Conservation (phyloP, 2,888 invertebrate species). For the Megamerina dolium region DNA sequence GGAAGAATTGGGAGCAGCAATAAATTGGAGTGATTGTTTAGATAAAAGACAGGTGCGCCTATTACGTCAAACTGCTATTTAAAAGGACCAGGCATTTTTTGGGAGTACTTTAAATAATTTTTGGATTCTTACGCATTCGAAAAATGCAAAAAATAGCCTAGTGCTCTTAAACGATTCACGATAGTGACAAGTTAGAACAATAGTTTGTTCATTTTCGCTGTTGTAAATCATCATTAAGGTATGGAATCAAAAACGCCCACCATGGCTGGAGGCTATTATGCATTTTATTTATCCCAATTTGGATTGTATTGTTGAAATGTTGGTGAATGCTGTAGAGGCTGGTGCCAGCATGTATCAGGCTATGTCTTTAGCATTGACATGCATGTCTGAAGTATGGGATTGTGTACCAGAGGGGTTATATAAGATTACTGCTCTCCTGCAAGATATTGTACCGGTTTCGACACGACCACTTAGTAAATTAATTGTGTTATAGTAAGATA, state of each 20-base stretch:
- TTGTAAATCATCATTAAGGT: no score
- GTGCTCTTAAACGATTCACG: no score
- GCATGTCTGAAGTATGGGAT: conserved; percentile 64
- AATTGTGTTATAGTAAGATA: not conserved
- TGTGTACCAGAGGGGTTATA: conserved; percentile 59
- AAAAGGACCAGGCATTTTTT: no score
- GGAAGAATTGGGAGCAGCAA: conserved; percentile 52
- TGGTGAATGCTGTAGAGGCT: conserved; percentile 65
- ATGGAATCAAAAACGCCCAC: conserved; percentile 73
- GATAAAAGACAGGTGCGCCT: conserved; percentile 63
- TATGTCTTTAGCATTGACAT: conserved; percentile 67
- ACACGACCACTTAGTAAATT: conserved; percentile 57
- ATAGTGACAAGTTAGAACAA: no score
- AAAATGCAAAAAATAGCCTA: no score
- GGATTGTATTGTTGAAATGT: conserved; percentile 60
- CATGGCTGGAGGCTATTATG: conserved; percentile 70
- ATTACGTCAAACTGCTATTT: not conserved
- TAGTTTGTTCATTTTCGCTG: no score
- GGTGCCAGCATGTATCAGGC: conserved; percentile 77
- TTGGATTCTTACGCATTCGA: no score
- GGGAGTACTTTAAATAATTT: no score
- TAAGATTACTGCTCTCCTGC: conserved; percentile 57
- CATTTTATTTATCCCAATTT: conserved; percentile 60
- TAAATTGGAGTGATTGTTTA: conserved; percentile 64
- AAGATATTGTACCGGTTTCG: conserved; percentile 64